Conservation (phyloP, 2,888 invertebrate genomes). For the Ophraella communa region DNA sequence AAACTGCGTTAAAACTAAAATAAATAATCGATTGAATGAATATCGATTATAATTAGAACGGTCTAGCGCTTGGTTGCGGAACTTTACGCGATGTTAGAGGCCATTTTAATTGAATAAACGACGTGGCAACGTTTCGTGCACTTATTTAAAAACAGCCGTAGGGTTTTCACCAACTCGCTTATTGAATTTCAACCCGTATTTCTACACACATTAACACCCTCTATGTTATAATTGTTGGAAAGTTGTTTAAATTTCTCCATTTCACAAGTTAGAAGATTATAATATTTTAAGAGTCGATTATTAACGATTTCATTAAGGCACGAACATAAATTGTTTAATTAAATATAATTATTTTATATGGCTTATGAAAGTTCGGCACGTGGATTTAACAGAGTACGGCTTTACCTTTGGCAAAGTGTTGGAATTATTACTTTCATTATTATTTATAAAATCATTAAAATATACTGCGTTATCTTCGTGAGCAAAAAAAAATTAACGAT, state of each 20-base stretch:
- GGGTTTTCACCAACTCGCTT: constrained; percentile 34
- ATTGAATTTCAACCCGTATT: constrained; percentile 34
- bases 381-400: no score
- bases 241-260: neutral
- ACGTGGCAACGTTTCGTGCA: constrained; percentile 37
- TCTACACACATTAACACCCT: constrained; percentile 32
- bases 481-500: no score
- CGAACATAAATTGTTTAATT: neutral
- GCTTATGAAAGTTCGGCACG: no score
- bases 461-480: no score
- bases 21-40: no score
- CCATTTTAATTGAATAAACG: constrained; percentile 38
- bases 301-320: neutral
- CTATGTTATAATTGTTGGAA: constrained; percentile 28
- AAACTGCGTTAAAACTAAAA: constrained; percentile 25
- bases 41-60: constrained; percentile 33
- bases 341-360: no score
- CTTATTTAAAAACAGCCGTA: constrained; percentile 39
- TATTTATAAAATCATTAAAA: no score
- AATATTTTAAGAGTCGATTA: neutral
- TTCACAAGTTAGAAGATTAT: neutral
- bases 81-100: constrained; percentile 36
- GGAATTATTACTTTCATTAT: no score
- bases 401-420: no score
- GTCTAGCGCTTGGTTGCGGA: constrained; percentile 23